Base-by-base conservation (phyloP, 2,113 vertebrate genomes). In the Passer montanus region DNA sequence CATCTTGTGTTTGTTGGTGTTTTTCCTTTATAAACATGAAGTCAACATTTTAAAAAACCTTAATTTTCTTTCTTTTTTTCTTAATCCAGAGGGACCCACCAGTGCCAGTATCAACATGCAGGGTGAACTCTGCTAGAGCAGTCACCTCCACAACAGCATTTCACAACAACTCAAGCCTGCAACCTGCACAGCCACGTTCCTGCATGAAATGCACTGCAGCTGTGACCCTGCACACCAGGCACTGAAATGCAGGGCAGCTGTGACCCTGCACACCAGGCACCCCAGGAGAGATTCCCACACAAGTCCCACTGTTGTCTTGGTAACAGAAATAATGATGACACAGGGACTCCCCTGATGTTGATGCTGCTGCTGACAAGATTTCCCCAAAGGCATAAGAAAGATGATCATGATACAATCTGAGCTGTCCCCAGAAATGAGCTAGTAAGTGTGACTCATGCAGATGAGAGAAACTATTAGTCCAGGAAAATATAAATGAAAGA, bases 121-220 rank as follows among this genome's bases (percentile, higher is more conserved):
- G 60, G 18, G 7, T 52, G 39, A 70, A 24, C 56, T 69, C 60
- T 27, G 43, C 10, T 26, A 35, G 58, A 74, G 43, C 3, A 10
- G 49, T n/a, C 31, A 49, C 24, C 35, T 7, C 26, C 28, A 41
- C 28, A 50, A 31, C 0, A 0, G 39, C 46, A 63, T 33, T 4
- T 44, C 1, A 0, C 35, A 44, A 24, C 9, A 23, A 10, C 6
- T 15, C 7, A 20, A 81, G 55, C 28, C 59, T 60, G 35, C 44
- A 28, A 31, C 5, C 46, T 31, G 26, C 43, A 37, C 39, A 50
- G 37, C 15, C 70, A 4, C 0, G 1, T 3, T 66, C 41, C 64
- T 44, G 37, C 19, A 28, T 52, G 50, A 52, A 28, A 52, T 5
- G 9, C 50, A 52, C 6, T 22, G 55, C 20, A n/a, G 55, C 55